Base-by-base conservation (phyloP, 2,888 invertebrate species). In the Galeruca laticollis region DNA sequence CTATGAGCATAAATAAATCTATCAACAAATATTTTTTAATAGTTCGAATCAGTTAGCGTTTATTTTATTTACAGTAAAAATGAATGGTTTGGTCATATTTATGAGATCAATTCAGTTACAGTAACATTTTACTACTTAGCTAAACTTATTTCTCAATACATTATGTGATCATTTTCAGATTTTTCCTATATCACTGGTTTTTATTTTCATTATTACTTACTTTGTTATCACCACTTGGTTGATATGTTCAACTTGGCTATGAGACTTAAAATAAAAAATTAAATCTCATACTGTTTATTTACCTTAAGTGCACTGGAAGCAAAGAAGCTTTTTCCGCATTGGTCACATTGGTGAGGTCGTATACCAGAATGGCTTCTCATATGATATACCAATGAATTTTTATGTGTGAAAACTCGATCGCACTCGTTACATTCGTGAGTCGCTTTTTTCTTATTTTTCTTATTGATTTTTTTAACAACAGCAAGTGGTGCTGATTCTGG, bases 321-420 rank as follows among this genome's bases (percentile, higher is more conserved):
- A 80, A 94, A 95, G 85, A 96, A 96, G 52, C 92, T 90, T 84
- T 95, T 94, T 9, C 92, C 93, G 79, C 96, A 96, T 15, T 91
- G 90, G 68, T 91, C 89, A 80, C 96, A 96, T 60, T 90, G 89
- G 81, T 94, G 93, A 13, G 92, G 91, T 51, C 94, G 88, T 81
- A 92, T 90, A 2, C 93, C 93, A 8, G 91, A 91, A 65, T 82
- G 96, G 52, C 94, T 93, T 76, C 93, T 86, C 86, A 92, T 88
- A 80, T 96, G 96, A 84, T 96, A 96, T 71, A 94, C 89, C 62
- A 95, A 85, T 9, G 96, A 95, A 84, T 95, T 96, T 71, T 93
- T 88, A 76, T 96, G 95, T 68, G 90, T 89, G 82, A 96, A 96
- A 66, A 91, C 89, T 18, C 94, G 86, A 11, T 89, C 89, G 78